phyloP scores from a whole-genome alignment of 2,797 vertebrate species.

The Zenarchopterus dispar region DNA sequence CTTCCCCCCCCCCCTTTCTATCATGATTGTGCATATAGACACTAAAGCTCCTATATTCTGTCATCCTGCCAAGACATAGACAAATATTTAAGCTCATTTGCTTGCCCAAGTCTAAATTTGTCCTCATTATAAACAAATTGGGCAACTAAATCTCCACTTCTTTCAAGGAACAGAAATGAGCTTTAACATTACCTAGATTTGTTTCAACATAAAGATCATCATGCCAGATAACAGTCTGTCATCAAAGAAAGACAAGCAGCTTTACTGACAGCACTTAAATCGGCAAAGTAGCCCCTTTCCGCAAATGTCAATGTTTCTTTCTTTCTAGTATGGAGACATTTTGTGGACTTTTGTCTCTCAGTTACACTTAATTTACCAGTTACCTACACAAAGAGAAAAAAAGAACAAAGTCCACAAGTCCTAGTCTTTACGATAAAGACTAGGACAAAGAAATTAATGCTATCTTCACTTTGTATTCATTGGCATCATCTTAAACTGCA shows the following conservation, averaged over 20 bases:
- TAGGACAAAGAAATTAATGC: conserved; percentile 49
- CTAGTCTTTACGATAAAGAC: too few species aligned
- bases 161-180: neutral
- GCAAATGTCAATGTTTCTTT: neutral
- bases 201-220: neutral
- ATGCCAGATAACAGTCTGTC: neutral
- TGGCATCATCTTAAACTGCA: conserved; percentile 65
- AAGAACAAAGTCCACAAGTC: too few species aligned
- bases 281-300: neutral
- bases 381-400: neutral
- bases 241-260: neutral
- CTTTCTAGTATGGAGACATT: too few species aligned
- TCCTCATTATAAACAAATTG: conserved; percentile 6
- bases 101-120: neutral
- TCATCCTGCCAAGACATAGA: neutral
- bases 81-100: conserved; percentile 12
- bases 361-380: conserved; percentile 12
- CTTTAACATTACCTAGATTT: neutral
- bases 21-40: conserved; percentile 15
- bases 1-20: neutral
- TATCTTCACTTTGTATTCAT: conserved; percentile 63
- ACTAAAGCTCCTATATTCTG: neutral
- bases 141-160: neutral
- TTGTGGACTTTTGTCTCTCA: neutral
- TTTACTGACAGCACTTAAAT: neutral